phyloP scores from a whole-genome alignment of 2,113 vertebrate species.

The Lanius collurio region DNA sequence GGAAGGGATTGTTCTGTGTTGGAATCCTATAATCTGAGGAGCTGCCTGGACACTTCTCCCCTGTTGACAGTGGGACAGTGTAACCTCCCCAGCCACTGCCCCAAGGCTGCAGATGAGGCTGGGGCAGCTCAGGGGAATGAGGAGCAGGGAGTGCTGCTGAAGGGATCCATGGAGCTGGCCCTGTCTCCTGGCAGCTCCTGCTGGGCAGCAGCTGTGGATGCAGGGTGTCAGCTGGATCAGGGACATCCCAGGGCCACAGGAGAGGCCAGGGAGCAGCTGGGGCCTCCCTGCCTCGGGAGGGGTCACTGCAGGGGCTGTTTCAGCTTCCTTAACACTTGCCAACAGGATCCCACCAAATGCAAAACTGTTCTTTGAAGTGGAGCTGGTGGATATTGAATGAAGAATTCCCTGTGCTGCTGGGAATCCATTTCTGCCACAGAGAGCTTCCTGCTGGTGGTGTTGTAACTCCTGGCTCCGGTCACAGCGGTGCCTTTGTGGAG shows the following conservation, averaged over 20 bases:
- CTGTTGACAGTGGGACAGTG: background rate
- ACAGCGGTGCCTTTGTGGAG: background rate
- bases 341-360: conserved; percentile 95
- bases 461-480: background rate
- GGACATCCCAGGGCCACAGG: rapidly evolving
- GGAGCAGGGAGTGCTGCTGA: rapidly evolving
- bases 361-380: conserved; percentile 94
- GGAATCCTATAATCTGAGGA: background rate
- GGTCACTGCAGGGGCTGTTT: background rate
- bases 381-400: conserved; percentile 89
- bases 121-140: background rate
- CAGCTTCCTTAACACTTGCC: conserved; percentile 74
- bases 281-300: background rate
- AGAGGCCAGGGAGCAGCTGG: background rate
- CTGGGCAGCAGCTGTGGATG: background rate
- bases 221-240: rapidly evolving
- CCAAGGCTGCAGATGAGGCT: rapidly evolving
- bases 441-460: background rate
- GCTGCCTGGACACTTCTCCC: background rate
- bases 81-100: rapidly evolving
- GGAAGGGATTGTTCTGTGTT: no score
- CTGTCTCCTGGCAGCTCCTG: rapidly evolving
- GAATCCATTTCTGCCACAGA: background rate
- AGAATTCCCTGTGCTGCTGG: background rate
- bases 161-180: rapidly evolving